A percentile compares a stretch with the other conserved stretches of the same genome.
These are phyloP conservation scores for Hyles lineata DNA, from an alignment of 2,888 invertebrate species.

Conservation along the genomic window DNA sequence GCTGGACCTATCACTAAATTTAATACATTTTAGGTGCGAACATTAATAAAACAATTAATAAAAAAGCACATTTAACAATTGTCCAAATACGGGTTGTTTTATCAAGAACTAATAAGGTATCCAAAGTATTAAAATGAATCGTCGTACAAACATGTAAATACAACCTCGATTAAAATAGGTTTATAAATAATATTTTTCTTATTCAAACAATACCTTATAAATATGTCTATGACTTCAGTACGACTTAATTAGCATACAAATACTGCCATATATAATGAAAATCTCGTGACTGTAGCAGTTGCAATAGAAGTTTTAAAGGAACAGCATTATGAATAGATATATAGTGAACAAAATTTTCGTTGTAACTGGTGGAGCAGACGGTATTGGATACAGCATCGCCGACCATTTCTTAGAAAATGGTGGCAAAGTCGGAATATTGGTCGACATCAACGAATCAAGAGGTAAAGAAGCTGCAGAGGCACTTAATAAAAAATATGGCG, in stretches of 20 bases:
- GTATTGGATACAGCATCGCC: conserved; percentile 77
- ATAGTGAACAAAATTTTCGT: conserved; percentile 54
- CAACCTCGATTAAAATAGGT: no score
- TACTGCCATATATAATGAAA: neutral
- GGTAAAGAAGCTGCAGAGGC: conserved; percentile 60
- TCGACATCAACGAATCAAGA: conserved; percentile 47
- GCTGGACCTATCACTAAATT: no score
- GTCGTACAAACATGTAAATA: no score
- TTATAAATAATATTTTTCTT: neutral
- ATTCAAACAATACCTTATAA: neutral
- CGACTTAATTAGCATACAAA: neutral
- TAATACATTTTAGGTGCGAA: no score
- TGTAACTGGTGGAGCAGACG: conserved; percentile 81
- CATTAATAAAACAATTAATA: no score
- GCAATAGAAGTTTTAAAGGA: neutral
- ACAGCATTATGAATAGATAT: conserved; percentile 31
- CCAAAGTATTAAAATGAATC: no score
- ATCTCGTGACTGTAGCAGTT: neutral
- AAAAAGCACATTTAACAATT: no score
- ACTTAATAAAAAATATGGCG: conserved; percentile 70
- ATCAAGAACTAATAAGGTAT: no score
- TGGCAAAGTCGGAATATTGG: conserved; percentile 46
- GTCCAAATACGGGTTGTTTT: no score
- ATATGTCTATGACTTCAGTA: neutral
- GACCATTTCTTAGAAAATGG: conserved; percentile 72